Evolutionary conservation across 2,797 vertebrate genomes (phyloP).

Genomic region (Smutsia temminckii): DNA sequence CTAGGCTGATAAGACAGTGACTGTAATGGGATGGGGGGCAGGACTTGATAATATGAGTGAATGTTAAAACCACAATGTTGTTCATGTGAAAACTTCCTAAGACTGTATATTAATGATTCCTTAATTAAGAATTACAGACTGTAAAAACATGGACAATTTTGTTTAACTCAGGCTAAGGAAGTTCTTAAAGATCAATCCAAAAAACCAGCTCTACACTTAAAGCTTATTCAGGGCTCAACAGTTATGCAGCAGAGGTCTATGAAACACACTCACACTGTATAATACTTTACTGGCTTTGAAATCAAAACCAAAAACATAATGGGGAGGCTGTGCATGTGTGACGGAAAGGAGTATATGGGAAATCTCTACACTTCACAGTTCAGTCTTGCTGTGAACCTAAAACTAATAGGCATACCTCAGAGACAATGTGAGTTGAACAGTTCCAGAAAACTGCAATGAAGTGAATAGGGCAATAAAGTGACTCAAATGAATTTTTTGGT

Average conservation of each 20-base stretch:
- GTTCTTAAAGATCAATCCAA: background rate
- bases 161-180: conserved; percentile 47
- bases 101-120: too few species aligned
- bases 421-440: too few species aligned
- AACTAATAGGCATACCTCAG: background rate
- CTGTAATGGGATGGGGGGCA: too few species aligned
- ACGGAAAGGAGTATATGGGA: background rate
- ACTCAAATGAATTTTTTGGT: too few species aligned
- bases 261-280: background rate
- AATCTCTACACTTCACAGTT: background rate
- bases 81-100: too few species aligned
- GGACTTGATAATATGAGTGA: too few species aligned
- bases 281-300: background rate
- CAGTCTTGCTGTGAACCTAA: background rate
- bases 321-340: background rate
- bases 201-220: background rate
- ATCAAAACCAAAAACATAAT: background rate
- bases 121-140: background rate
- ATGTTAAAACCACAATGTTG: too few species aligned
- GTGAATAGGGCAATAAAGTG: too few species aligned
- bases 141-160: background rate
- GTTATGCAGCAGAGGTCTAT: background rate
- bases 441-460: too few species aligned
- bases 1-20: too few species aligned
- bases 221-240: background rate